These are phyloP conservation scores for Eugnorisma glareosa DNA, from an alignment of 2,888 invertebrate genomes.

Conservation along the genomic window DNA sequence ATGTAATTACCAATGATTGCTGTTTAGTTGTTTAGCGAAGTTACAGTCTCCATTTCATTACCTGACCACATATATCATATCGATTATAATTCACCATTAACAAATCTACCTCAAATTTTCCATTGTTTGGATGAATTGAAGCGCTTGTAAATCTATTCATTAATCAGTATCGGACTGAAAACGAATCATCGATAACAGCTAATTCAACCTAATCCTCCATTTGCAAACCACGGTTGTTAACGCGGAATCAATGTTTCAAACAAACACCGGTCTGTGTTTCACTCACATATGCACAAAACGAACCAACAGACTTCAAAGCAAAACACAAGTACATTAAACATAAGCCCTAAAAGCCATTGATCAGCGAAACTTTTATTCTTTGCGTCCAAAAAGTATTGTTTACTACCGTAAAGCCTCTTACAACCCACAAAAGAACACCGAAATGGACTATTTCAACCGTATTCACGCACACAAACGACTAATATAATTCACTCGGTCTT, in stretches of 20 bases:
- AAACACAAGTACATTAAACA: slow-evolving; percentile 46
- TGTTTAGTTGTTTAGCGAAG: neutral
- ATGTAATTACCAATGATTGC: neutral
- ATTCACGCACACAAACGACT: slow-evolving; percentile 83
- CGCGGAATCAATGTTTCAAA: slow-evolving; percentile 19
- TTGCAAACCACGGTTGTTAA: slow-evolving; percentile 29
- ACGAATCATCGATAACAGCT: slow-evolving; percentile 45
- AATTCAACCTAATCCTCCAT: slow-evolving; percentile 51
- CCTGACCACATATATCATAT: neutral
- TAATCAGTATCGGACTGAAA: slow-evolving; percentile 49
- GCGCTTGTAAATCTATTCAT: slow-evolving; percentile 45
- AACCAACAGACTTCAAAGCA: slow-evolving; percentile 46
- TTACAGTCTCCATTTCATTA: neutral
- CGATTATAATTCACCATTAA: neutral
- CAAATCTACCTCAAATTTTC: slow-evolving; percentile 35
- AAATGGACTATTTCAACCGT: slow-evolving; percentile 81
- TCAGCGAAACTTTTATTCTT: slow-evolving; percentile 70
- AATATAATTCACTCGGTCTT: slow-evolving; percentile 81
- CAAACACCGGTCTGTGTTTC: slow-evolving; percentile 12
- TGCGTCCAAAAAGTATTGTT: slow-evolving; percentile 75
- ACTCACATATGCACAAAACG: slow-evolving; percentile 34
- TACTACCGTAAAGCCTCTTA: slow-evolving; percentile 76
- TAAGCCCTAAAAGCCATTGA: slow-evolving; percentile 68
- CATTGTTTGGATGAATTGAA: slow-evolving; percentile 25
- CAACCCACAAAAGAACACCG: slow-evolving; percentile 77